Percentiles rank a stretch among this genome's conserved stretches.
These are phyloP conservation scores for Sebastes trivittatus DNA, from an alignment of 2,797 vertebrate genomes.

Conservation along the genomic window DNA sequence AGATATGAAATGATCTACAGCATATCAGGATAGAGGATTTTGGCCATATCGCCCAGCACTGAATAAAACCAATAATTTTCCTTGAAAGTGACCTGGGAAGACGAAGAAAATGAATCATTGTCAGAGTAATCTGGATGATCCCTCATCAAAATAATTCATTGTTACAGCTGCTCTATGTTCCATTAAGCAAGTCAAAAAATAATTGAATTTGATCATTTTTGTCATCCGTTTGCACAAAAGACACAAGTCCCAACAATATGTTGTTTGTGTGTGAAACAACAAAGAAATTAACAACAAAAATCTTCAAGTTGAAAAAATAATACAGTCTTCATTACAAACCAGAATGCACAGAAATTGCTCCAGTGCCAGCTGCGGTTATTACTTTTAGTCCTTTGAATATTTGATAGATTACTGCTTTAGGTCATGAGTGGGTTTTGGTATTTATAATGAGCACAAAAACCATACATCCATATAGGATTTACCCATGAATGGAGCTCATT, in stretches of 20 bases:
- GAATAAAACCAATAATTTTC: not conserved
- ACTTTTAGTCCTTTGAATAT: constrained; percentile 35
- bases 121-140: not conserved
- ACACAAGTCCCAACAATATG: not conserved
- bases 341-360: not conserved
- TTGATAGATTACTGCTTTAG: constrained; percentile 35
- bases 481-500: constrained; percentile 41
- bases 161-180: not conserved
- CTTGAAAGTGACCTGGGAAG: not conserved
- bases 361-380: not conserved
- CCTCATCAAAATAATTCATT: not conserved
- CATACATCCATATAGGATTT: constrained; percentile 30
- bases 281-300: not conserved
- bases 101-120: not conserved
- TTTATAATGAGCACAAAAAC: constrained; percentile 64
- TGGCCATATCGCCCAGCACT: too few relatives aligned
- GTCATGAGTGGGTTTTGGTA: constrained; percentile 19
- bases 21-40: too few relatives aligned
- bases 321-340: not conserved
- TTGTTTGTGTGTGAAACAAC: not conserved
- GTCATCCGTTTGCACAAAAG: not conserved
- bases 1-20: too few relatives aligned
- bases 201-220: not conserved
- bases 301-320: not conserved
- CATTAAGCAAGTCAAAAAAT: not conserved